A percentile compares a stretch with the other conserved stretches of the same genome.
These are phyloP conservation scores for Petrosia ficiformis DNA, from an alignment of 37 sponge, comb jelly and placozoan genomes.

Conservation along the genomic window DNA sequence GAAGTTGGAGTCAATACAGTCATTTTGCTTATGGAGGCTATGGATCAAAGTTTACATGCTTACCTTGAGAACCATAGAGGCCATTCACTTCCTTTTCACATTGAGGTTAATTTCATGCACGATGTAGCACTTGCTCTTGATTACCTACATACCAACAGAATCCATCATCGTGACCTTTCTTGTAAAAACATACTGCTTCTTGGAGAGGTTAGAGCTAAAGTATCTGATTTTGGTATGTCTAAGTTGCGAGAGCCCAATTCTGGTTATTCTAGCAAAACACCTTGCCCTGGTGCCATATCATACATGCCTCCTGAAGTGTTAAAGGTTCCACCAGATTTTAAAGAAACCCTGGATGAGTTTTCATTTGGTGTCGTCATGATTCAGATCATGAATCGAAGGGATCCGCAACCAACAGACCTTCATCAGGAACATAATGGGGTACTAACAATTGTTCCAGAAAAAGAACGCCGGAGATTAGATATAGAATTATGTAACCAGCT, in stretches of 20 bases:
- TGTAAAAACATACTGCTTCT: constrained; percentile 60
- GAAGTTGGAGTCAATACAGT: not conserved
- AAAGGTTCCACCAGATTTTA: constrained; percentile 25
- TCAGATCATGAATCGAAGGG: constrained; percentile 57
- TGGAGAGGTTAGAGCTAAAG: constrained; percentile 43
- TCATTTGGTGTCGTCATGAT: constrained; percentile 57
- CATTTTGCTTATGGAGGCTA: not conserved
- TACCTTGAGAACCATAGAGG: not conserved
- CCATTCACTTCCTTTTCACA: constrained; percentile 11
- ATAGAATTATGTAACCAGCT: not conserved
- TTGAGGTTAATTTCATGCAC: constrained; percentile 24
- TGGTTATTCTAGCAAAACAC: constrained; percentile 28
- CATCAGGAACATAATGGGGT: constrained; percentile 11
- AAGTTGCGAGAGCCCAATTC: constrained; percentile 53
- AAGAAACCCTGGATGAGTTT: constrained; percentile 55
- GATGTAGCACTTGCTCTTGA: constrained; percentile 54
- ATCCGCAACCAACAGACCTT: constrained; percentile 53
- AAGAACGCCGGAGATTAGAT: constrained; percentile 29
- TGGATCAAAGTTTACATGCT: not conserved
- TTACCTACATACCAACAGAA: constrained; percentile 42
- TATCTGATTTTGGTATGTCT: constrained; percentile 57
- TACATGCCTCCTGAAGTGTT: constrained; percentile 76
- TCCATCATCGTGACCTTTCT: constrained; percentile 62
- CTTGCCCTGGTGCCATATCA: constrained; percentile 46
- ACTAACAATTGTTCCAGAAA: constrained; percentile 16